These are phyloP conservation scores for Patagioenas fasciata DNA, from an alignment of 2,113 vertebrate species.

Conservation along the genomic window DNA sequence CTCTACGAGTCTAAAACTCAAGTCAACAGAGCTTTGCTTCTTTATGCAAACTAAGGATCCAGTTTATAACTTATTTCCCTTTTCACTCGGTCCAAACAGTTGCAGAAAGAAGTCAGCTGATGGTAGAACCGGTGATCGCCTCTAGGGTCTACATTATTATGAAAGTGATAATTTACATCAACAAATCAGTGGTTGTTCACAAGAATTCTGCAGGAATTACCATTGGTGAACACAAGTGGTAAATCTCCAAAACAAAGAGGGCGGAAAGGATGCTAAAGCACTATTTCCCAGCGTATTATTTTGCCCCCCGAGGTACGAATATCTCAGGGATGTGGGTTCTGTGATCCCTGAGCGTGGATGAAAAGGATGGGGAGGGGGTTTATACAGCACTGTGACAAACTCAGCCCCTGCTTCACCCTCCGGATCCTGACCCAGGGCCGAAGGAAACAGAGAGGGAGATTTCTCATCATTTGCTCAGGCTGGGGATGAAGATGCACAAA, in stretches of 20 bases:
- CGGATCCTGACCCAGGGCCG: not conserved
- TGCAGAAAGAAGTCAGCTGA: conserved; percentile 28
- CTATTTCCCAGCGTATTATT: not conserved
- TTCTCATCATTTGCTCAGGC: not conserved
- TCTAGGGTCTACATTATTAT: not conserved
- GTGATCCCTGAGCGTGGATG: not conserved
- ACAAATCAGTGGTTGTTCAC: not conserved
- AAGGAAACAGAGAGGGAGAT: not conserved
- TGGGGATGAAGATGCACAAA: not conserved
- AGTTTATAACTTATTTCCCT: not conserved
- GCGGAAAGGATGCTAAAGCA: not conserved
- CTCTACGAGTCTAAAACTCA: not conserved
- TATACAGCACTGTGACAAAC: not conserved
- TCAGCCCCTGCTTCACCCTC: not conserved
- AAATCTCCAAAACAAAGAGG: conserved; percentile 18
- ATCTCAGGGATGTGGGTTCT: not conserved
- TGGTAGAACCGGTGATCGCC: not conserved
- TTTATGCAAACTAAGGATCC: not conserved
- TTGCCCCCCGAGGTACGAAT: not conserved
- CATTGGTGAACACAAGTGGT: not conserved
- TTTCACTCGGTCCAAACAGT: not conserved
- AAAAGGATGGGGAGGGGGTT: not conserved
- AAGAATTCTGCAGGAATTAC: conserved; percentile 9
- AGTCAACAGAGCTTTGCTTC: not conserved
- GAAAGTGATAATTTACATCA: not conserved